Conservation (phyloP, 92 coral and sea anemone species). For the Epizoanthus stellaris region DNA sequence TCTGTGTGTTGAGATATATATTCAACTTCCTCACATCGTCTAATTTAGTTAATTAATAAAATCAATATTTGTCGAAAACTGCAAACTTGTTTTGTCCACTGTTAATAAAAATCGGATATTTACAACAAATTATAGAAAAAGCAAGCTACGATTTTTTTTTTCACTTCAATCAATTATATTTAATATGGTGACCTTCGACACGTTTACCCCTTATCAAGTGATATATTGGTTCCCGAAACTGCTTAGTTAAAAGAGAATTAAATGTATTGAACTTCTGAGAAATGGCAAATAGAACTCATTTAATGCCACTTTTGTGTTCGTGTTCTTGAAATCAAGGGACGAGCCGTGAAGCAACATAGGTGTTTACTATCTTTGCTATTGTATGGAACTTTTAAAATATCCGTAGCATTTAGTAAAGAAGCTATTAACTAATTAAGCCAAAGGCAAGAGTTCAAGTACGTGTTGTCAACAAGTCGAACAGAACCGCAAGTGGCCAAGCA, state of each 20-base stretch:
- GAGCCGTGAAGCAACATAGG: neutral
- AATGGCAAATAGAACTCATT: neutral
- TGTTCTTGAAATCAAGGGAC: neutral
- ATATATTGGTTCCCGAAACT: too few relatives aligned
- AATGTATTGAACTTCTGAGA: neutral
- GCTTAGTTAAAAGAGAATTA: neutral
- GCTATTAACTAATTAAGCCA: constrained; percentile 6
- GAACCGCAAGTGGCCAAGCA: constrained; percentile 11
- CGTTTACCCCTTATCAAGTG: too few relatives aligned
- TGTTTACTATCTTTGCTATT: neutral
- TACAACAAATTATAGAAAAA: constrained; percentile 7
- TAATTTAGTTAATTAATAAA: constrained; percentile 1
- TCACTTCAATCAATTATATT: neutral
- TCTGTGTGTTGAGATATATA: too few relatives aligned
- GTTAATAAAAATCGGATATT: neutral
- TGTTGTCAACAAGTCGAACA: constrained; percentile 19
- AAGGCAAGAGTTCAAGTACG: constrained; percentile 1
- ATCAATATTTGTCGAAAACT: neutral
- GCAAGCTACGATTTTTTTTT: neutral
- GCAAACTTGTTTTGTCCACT: constrained; percentile 29
- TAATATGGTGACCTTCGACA: constrained; percentile 28
- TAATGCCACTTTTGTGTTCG: constrained; percentile 11
- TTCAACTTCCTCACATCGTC: neutral
- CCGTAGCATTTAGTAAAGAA: neutral
- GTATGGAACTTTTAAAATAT: neutral